Conservation (phyloP, 2,113 vertebrate genomes). For the Plotosus lineatus region DNA sequence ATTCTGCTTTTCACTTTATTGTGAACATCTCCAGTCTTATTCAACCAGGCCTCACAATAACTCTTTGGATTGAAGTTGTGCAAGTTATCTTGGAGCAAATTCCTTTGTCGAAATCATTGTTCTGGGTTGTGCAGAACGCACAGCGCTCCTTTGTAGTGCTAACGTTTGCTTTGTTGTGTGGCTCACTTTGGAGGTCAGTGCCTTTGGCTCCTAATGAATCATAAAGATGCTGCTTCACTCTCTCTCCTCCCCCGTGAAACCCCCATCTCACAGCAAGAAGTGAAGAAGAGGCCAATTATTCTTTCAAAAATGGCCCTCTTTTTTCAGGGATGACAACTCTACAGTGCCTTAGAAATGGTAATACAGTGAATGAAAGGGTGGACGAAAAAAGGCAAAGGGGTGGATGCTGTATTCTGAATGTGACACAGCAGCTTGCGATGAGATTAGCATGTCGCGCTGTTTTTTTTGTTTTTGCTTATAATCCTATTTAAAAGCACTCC, state of each 20-base stretch:
- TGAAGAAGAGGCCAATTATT: conserved; percentile 68
- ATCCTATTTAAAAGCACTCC: conserved; percentile 69
- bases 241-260: not conserved
- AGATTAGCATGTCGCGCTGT: conserved; percentile 60
- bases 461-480: conserved; percentile 53
- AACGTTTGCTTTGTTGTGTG: conserved; percentile 47
- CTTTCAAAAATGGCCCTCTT: conserved; percentile 59
- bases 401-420: conserved; percentile 57
- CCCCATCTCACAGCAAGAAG: conserved; percentile 38
- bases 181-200: conserved; percentile 51
- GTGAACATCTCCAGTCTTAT: not conserved
- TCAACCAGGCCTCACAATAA: not conserved
- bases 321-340: conserved; percentile 54
- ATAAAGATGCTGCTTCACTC: conserved; percentile 35
- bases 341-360: conserved; percentile 47
- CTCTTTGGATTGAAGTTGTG: not conserved
- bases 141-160: conserved; percentile 24
- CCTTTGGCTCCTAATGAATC: conserved; percentile 55
- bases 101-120: conserved; percentile 7
- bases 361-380: conserved; percentile 53
- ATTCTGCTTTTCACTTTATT: not conserved
- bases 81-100: not conserved
- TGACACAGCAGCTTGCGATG: conserved; percentile 56
- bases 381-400: conserved; percentile 21
- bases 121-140: conserved; percentile 13